Base-by-base conservation (phyloP, 2,113 vertebrate genomes). In the Pontoporia blainvillei region DNA sequence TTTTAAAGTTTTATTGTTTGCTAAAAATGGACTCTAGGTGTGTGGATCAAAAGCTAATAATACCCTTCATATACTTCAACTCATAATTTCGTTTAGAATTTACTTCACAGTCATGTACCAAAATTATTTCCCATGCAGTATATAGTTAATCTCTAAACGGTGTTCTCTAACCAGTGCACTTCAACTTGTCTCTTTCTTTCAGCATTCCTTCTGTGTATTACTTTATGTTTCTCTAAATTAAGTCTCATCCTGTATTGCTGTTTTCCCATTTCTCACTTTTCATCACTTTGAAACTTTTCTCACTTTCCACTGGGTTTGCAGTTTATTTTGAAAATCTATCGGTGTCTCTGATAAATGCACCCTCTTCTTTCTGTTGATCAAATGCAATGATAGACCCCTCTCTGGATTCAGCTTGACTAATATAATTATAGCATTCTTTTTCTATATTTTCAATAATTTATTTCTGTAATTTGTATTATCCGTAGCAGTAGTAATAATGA, bases 201-300 rank as follows among this genome's bases (percentile, higher is more conserved):
- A 17, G 6, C 41, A 64, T 81, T 86, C 41, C 67, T 41, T 81
- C 34, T 89, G 86, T 11, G 8, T 81, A 46, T 91, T 91, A 25
- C 64, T 27, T 95, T 84, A 61, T 57, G 82, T 91, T 94, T 96
- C 95, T 97, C 96, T 96, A 97, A 96, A 96, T 78, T 94, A 90
- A 96, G 97, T 96, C 96, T 97, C 0, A 73, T 76, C 82, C 57
- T 0, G 0, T 1, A 44, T 71, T 94, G 73, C 59, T 86, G 87
- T 41, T 93, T 88, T 75, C 84, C 44, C 78, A 0, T 94, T 97
- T 98, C 93, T 96, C 91, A 87, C 52, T 90, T 98, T 92, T 92
- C 87, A 64, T 88, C 84, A 64, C 46, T 91, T 39, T 15, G 89
- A 96, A 94, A 49, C n/a, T 91, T 95, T 97, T 94, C 15, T 0